These are phyloP conservation scores for Crotalus horridus DNA, from an alignment of 2,113 vertebrate genomes.

Conservation along the genomic window DNA sequence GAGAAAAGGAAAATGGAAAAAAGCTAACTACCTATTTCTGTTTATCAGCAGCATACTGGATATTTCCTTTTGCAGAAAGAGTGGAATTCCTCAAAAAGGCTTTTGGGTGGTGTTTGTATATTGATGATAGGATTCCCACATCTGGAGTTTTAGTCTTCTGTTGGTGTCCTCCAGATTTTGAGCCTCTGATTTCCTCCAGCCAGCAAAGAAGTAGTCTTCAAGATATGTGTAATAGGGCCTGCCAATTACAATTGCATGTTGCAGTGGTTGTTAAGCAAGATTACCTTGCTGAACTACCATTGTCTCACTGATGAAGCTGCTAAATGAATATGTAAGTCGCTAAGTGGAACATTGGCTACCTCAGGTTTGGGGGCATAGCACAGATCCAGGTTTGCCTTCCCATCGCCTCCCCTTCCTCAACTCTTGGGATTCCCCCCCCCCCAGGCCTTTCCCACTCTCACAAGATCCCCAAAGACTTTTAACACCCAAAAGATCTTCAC, in stretches of 20 bases:
- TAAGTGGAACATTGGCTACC: neutral
- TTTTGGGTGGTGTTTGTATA: neutral
- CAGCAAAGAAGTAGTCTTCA: neutral
- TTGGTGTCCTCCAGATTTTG: neutral
- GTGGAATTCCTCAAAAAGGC: neutral
- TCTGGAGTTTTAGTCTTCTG: neutral
- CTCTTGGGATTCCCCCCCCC: neutral
- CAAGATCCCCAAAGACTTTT: too few relatives aligned
- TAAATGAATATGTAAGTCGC: neutral
- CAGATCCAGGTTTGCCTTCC: neutral
- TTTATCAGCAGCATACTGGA: neutral
- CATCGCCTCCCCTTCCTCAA: neutral
- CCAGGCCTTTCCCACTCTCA: neutral
- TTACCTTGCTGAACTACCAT: neutral
- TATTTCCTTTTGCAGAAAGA: neutral
- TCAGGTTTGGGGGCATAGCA: neutral
- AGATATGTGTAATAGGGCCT: neutral
- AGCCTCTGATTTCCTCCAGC: neutral
- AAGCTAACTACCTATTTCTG: accelerated
- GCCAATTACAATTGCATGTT: neutral
- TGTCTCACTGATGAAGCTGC: neutral
- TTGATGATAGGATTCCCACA: neutral
- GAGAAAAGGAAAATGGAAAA: neutral
- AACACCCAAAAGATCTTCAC: neutral
- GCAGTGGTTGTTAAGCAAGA: neutral